Conservation (phyloP, 2,888 invertebrate genomes). For the Orthosia gracilis region DNA sequence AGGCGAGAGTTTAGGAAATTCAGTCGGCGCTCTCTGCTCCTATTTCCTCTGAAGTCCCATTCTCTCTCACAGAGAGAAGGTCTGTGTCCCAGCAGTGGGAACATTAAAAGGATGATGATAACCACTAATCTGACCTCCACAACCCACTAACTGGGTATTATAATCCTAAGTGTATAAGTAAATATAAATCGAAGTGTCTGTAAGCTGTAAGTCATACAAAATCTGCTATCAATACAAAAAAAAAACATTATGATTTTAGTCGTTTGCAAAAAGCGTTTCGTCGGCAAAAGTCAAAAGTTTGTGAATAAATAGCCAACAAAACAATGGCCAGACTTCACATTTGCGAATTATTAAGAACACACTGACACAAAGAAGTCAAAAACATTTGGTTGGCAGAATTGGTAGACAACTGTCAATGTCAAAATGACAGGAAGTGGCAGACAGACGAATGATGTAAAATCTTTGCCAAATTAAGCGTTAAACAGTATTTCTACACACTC, state of each 20-base stretch:
- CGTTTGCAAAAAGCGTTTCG: neutral
- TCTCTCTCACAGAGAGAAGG: too few relatives aligned
- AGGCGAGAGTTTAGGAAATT: too few relatives aligned
- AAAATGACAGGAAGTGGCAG: slow-evolving; percentile 6
- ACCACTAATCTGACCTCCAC: too few relatives aligned
- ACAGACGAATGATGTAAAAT: neutral
- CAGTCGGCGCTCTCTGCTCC: too few relatives aligned
- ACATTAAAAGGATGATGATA: too few relatives aligned
- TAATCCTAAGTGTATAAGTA: too few relatives aligned
- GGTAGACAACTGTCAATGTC: slow-evolving; percentile 20
- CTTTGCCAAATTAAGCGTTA: neutral
- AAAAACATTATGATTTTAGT: neutral
- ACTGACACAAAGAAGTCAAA: neutral
- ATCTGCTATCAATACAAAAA: neutral
- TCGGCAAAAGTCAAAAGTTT: slow-evolving; percentile 23
- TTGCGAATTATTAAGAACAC: neutral
- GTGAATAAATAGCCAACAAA: slow-evolving; percentile 22
- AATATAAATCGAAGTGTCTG: too few relatives aligned
- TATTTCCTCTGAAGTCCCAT: too few relatives aligned
- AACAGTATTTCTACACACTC: neutral
- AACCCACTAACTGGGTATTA: too few relatives aligned
- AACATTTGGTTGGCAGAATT: slow-evolving; percentile 6
- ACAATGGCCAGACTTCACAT: slow-evolving; percentile 9
- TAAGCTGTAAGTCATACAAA: neutral
- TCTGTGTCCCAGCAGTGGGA: too few relatives aligned